Conservation (phyloP, 2,888 invertebrate genomes). For the Athetis lepigone region DNA sequence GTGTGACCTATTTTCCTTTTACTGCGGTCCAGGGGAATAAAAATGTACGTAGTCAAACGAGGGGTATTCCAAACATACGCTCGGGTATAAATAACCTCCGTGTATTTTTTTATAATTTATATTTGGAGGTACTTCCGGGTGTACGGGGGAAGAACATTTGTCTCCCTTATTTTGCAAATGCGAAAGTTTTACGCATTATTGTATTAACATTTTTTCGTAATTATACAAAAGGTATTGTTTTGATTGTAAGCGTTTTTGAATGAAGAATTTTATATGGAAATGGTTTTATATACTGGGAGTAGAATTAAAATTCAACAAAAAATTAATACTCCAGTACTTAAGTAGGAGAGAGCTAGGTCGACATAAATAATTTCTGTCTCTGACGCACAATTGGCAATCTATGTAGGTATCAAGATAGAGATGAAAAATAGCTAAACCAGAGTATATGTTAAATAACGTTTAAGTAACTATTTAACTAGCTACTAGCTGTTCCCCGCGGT, state of each 20-base stretch:
- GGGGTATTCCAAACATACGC: constrained; percentile 47
- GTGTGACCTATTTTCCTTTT: constrained; percentile 68
- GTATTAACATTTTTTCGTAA: constrained; percentile 17
- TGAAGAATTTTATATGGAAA: too few species aligned
- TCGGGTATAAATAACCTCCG: constrained; percentile 43
- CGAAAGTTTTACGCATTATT: constrained; percentile 34
- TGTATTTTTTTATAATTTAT: constrained; percentile 56
- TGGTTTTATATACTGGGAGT: too few species aligned
- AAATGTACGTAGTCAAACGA: constrained; percentile 54
- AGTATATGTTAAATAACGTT: too few species aligned
- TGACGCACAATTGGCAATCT: too few species aligned
- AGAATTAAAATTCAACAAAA: too few species aligned
- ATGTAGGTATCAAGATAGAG: too few species aligned
- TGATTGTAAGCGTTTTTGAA: background rate
- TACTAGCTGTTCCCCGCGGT: too few species aligned
- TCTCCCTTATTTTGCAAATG: constrained; percentile 44
- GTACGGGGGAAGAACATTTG: constrained; percentile 9
- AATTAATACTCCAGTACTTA: too few species aligned
- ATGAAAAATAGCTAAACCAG: too few species aligned
- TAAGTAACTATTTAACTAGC: too few species aligned
- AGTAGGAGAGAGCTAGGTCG: too few species aligned
- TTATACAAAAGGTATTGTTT: background rate
- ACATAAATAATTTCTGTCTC: too few species aligned
- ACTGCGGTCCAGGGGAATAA: constrained; percentile 55
- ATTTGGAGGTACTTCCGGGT: constrained; percentile 44